These are phyloP conservation scores for Bellardia bayeri DNA, from an alignment of 2,888 invertebrate genomes.

Conservation along the genomic window DNA sequence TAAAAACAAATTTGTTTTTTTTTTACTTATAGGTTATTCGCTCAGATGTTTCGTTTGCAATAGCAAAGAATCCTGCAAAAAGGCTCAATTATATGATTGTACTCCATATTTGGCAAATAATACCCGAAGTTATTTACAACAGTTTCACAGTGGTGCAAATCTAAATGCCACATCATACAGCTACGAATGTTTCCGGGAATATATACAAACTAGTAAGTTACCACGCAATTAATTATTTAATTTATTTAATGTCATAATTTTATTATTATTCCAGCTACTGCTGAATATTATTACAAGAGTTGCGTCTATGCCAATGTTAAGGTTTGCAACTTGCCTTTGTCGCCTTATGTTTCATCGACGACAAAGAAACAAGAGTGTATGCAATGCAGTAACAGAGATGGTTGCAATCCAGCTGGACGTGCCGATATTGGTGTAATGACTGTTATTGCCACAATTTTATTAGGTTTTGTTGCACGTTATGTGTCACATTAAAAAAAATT, in stretches of 20 bases:
- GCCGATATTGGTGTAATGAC: slow-evolving; percentile 28
- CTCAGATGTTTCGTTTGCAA: slow-evolving; percentile 73
- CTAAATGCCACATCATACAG: slow-evolving; percentile 45
- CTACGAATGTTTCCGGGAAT: slow-evolving; percentile 71
- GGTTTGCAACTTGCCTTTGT: slow-evolving; percentile 60
- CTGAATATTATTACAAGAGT: slow-evolving; percentile 67
- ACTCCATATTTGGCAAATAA: slow-evolving; percentile 66
- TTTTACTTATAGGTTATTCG: slow-evolving; percentile 63
- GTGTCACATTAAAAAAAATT: neutral
- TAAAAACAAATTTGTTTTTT: neutral
- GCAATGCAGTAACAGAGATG: slow-evolving; percentile 70
- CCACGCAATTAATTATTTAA: no score
- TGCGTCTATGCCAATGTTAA: slow-evolving; percentile 69
- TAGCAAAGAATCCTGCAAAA: slow-evolving; percentile 68
- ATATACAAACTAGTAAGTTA: slow-evolving; percentile 72
- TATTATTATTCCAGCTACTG: slow-evolving; percentile 45
- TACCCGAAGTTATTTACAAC: slow-evolving; percentile 70
- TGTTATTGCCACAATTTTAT: slow-evolving; percentile 27
- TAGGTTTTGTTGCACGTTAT: neutral
- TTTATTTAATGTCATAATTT: neutral
- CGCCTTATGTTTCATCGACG: neutral
- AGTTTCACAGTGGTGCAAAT: slow-evolving; percentile 69
- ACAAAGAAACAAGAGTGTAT: slow-evolving; percentile 33
- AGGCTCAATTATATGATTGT: slow-evolving; percentile 74
- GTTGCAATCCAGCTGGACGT: slow-evolving; percentile 76